Conservation (phyloP, 2,113 vertebrate species). For the Chrysochloris asiatica region DNA sequence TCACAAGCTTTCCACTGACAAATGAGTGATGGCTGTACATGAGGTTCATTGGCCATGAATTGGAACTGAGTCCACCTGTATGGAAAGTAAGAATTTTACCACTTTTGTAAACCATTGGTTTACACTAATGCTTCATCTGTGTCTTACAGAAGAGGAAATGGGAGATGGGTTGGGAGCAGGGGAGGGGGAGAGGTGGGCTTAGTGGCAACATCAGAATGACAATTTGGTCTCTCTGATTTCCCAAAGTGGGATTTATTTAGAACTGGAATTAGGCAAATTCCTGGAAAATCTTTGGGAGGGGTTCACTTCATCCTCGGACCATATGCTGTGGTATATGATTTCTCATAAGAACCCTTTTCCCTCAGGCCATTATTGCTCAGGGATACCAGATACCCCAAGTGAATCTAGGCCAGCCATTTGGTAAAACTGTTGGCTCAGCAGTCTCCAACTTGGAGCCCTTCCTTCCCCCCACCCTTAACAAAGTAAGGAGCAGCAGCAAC, state of each 20-base stretch:
- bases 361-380: background rate
- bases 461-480: background rate
- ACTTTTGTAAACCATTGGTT: no score
- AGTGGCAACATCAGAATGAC: background rate
- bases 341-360: background rate
- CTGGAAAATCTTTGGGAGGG: conserved; percentile 1
- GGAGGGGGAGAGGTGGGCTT: no score
- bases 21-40: background rate
- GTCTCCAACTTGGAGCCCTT: background rate
- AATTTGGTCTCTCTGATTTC: background rate
- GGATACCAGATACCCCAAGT: background rate
- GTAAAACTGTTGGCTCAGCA: background rate
- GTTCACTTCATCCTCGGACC: background rate
- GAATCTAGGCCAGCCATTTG: background rate
- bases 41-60: background rate
- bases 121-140: background rate
- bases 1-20: background rate
- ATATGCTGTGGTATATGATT: background rate
- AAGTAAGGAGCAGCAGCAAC: background rate
- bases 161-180: background rate
- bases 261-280: background rate
- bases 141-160: background rate
- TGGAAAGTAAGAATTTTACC: background rate
- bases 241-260: background rate
- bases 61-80: background rate